phyloP scores from a whole-genome alignment of 2,113 vertebrate species.

The Protobothrops mucrosquamatus region DNA sequence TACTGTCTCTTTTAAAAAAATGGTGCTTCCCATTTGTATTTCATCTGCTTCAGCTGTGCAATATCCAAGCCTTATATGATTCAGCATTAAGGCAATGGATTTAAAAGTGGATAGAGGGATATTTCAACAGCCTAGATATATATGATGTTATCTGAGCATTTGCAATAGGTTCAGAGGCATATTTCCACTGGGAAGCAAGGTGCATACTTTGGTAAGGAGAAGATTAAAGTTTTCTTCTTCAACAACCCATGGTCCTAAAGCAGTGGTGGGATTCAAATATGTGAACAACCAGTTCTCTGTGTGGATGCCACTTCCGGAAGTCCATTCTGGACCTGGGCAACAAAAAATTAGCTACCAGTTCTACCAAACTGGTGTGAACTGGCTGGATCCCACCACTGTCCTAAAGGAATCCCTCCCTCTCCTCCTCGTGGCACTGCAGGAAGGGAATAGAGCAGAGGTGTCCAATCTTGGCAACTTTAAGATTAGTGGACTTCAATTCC shows the following conservation, averaged over 20 bases:
- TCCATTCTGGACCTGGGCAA: too few species aligned
- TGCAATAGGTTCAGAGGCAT: neutral
- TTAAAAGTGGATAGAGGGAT: neutral
- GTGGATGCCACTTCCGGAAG: too few species aligned
- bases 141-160: neutral
- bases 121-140: neutral
- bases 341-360: too few species aligned
- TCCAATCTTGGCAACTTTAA: neutral
- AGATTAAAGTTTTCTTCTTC: neutral
- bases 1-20: neutral
- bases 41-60: slow-evolving; percentile 5
- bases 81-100: neutral
- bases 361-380: too few species aligned
- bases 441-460: neutral
- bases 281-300: too few species aligned
- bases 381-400: too few species aligned
- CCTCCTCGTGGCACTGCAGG: neutral
- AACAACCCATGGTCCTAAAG: neutral
- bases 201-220: neutral
- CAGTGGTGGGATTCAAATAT: too few species aligned
- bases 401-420: neutral
- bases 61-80: neutral
- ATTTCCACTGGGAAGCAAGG: neutral
- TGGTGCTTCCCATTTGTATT: neutral
- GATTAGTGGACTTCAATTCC: neutral